phyloP scores from a whole-genome alignment of 92 coral and sea anemone species.

The Paragorgia papillata region DNA sequence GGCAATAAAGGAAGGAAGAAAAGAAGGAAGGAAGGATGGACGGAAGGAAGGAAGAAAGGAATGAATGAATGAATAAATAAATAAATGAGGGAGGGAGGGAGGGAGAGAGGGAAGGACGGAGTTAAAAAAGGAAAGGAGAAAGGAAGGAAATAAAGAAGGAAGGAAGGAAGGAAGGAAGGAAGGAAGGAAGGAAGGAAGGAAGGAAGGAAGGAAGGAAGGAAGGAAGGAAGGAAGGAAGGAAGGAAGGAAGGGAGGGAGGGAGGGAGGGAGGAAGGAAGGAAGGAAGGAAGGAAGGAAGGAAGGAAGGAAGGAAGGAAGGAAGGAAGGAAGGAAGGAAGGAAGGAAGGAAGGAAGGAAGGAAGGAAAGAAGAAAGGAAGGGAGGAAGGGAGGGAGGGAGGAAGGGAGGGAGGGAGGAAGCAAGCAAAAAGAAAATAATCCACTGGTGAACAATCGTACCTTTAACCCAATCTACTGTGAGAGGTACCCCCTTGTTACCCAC shows the following conservation, averaged over 20 bases:
- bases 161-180: too few species aligned
- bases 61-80: too few species aligned
- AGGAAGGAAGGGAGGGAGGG: background rate
- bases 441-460: background rate
- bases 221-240: background rate
- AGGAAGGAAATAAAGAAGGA: too few species aligned
- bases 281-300: background rate
- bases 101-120: too few species aligned
- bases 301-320: conserved; percentile 6
- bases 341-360: conserved; percentile 5
- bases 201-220: background rate
- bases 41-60: too few species aligned
- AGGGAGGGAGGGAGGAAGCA: too few species aligned
- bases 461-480: background rate
- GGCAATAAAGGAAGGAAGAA: too few species aligned
- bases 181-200: background rate
- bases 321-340: conserved; percentile 6
- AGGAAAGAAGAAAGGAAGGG: background rate
- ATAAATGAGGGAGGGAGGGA: too few species aligned
- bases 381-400: background rate
- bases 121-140: too few species aligned
- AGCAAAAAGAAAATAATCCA: too few species aligned
- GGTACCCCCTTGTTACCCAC: conserved; percentile 30
- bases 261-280: background rate
- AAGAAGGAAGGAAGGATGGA: too few species aligned